Evolutionary conservation across 2,113 vertebrate species (phyloP), one percentile per base, ranked within the genome.

Genomic region (Hydrochoerus hydrochaeris): DNA sequence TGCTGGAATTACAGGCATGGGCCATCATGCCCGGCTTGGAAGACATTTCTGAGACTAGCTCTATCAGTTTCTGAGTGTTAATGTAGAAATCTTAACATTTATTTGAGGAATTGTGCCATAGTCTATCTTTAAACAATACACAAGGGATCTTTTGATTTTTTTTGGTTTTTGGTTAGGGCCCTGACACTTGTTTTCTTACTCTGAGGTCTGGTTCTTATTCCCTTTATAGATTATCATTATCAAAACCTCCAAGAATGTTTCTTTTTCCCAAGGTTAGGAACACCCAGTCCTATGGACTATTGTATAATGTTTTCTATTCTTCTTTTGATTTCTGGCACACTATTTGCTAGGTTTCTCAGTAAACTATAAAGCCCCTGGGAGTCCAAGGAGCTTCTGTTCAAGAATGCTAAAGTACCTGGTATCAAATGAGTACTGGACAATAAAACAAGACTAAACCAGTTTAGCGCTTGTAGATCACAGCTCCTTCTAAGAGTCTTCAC

Each of bases 311-410:
- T 96, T 92, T 87, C 67, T 81, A 2, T 82, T 95, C n/a, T 82
- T 95, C n/a, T 93, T 94, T 97, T 85, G 22, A 67, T 38, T 91
- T 97, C 6, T 67, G 67, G 28, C 30, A 69, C 26, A 32, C 22
- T 91, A 3, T 94, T 90, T 60, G 14, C 54, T 92, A 10, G 35
- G 14, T 60, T 83, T 19, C 77, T 94, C 16, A 54, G 28, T 93
- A 84, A 95, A 80, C 60, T 54, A 1, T 77, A 82, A 93, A 84
- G 22, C 13, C 95, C 13, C 35, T 46, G 65, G 49, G 26, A 81
- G 46, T 90, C 96, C 77, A 91, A 90, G 63, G 77, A 95, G 54
- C 32, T 92, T 96, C 26, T 28, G 22, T 44, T 12, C 24, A 65
- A 85, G 12, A 63, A 85, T 97, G 14, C 75, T 91, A 26, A 94